These are phyloP conservation scores for Mactromeris polynyma DNA, from an alignment of 2,888 invertebrate genomes.

Conservation along the genomic window DNA sequence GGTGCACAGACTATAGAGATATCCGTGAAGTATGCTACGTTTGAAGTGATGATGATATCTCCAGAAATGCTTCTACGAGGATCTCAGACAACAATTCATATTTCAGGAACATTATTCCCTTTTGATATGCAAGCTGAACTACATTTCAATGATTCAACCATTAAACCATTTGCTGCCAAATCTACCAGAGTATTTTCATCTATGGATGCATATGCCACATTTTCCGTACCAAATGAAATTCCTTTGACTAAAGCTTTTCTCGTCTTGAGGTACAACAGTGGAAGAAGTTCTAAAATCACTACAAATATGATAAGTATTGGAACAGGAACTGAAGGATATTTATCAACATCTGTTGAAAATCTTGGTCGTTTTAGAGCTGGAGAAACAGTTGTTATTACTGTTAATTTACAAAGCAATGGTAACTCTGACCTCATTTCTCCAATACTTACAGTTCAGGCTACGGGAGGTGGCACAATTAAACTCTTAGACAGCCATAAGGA, in stretches of 20 bases:
- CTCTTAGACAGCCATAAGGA: conserved; percentile 19
- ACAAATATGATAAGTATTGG: neutral
- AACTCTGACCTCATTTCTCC: conserved; percentile 50
- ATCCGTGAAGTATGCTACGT: conserved; percentile 41
- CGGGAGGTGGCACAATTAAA: conserved; percentile 33
- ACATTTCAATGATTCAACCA: neutral
- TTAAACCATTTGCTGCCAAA: neutral
- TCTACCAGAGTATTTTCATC: conserved; percentile 47
- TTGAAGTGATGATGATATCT: conserved; percentile 51
- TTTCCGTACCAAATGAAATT: conserved; percentile 16
- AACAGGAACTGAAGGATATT: conserved; percentile 44
- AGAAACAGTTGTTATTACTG: conserved; percentile 29
- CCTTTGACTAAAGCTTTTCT: neutral
- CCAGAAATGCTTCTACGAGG: conserved; percentile 22
- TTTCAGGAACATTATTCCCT: conserved; percentile 52
- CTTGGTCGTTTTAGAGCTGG: conserved; percentile 41
- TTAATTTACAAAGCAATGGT: conserved; percentile 50
- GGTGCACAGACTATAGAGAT: conserved; percentile 5
- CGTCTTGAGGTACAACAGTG: neutral
- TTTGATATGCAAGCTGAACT: conserved; percentile 34
- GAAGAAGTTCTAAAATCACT: neutral
- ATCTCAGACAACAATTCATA: conserved; percentile 45
- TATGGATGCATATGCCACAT: conserved; percentile 47
- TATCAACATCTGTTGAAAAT: neutral
- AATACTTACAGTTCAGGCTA: conserved; percentile 25